These are phyloP conservation scores for Cephus pulcher DNA, from an alignment of 2,888 invertebrate genomes.

Conservation along the genomic window DNA sequence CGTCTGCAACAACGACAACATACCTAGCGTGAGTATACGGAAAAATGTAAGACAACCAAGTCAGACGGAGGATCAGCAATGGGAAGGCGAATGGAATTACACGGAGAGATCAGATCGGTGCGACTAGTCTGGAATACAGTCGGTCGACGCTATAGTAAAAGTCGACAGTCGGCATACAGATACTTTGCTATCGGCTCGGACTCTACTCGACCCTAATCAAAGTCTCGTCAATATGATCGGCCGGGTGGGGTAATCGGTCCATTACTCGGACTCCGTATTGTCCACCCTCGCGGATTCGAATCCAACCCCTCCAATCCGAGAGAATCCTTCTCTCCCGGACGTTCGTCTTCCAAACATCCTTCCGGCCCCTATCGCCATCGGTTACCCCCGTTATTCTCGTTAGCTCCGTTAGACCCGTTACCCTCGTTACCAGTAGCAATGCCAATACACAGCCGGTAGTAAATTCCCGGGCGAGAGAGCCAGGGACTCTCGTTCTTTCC, in stretches of 20 bases:
- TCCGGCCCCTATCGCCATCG: conserved; percentile 29
- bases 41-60: too few species aligned
- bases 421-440: conserved; percentile 11
- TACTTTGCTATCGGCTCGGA: conserved; percentile 54
- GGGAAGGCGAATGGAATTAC: too few species aligned
- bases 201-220: conserved; percentile 66
- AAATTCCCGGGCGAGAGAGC: conserved; percentile 2
- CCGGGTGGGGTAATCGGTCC: conserved; percentile 65
- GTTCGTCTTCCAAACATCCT: conserved; percentile 43
- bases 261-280: conserved; percentile 62
- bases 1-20: conserved; percentile 97
- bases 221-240: conserved; percentile 66
- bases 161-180: neutral
- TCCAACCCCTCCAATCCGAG: conserved; percentile 12
- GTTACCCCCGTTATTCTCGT: conserved; percentile 15
- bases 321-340: conserved; percentile 23
- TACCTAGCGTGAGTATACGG: conserved; percentile 92
- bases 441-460: neutral
- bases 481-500: neutral
- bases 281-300: conserved; percentile 50
- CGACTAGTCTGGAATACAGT: conserved; percentile 37
- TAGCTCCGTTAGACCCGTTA: conserved; percentile 8
- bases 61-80: neutral
- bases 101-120: neutral
- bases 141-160: too few species aligned